These are phyloP conservation scores for Latrodectus elegans DNA, from an alignment of 2,888 invertebrate genomes.

Conservation along the genomic window DNA sequence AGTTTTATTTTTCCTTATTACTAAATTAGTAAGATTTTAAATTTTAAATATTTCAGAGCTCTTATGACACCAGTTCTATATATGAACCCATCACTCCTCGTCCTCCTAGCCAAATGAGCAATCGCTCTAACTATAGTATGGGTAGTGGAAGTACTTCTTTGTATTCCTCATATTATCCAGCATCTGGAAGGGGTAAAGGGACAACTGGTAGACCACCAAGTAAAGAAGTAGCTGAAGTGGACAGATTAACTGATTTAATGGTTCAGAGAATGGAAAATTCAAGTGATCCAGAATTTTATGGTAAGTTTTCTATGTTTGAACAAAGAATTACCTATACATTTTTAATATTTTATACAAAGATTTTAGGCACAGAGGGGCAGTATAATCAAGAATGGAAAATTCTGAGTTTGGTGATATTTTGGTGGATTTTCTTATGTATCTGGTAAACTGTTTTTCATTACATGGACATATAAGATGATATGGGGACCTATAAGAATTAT, in stretches of 20 bases:
- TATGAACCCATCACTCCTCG: conserved; percentile 92
- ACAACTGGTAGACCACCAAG: conserved; percentile 72
- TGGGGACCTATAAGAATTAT: too few species aligned
- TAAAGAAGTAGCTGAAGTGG: conserved; percentile 87
- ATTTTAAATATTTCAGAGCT: conserved; percentile 77
- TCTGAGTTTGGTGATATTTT: too few species aligned
- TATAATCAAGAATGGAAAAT: too few species aligned
- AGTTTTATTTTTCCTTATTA: too few species aligned
- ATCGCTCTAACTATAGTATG: conserved; percentile 76
- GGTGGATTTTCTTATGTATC: too few species aligned
- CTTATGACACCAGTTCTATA: conserved; percentile 85
- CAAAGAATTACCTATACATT: too few species aligned
- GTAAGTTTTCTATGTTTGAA: conserved; percentile 72
- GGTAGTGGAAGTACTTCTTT: conserved; percentile 83
- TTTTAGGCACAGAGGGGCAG: too few species aligned
- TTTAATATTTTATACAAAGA: too few species aligned
- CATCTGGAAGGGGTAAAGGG: conserved; percentile 73
- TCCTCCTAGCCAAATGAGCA: conserved; percentile 78
- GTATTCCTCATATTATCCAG: conserved; percentile 74
- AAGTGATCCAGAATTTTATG: conserved; percentile 82
- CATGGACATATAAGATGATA: too few species aligned
- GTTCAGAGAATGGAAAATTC: conserved; percentile 90
- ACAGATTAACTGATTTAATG: conserved; percentile 89
- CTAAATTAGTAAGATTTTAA: too few species aligned
- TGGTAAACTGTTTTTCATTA: too few species aligned